Evolutionary conservation across 2,797 vertebrate genomes (phyloP), one percentile per base, ranked within the genome.

Genomic region (Remorina albescens): DNA sequence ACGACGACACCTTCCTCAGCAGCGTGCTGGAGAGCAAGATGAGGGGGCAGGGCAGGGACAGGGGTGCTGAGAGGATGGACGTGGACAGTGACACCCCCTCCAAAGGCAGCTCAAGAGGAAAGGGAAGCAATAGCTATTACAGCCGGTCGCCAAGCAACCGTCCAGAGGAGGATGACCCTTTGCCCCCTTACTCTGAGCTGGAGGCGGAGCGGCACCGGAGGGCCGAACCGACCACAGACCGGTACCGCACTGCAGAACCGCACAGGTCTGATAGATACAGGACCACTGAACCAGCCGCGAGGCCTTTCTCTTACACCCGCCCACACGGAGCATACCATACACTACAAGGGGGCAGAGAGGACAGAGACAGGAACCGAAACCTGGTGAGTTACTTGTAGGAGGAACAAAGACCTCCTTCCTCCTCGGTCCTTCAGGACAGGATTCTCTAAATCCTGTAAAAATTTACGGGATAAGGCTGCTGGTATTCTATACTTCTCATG

Each of bases 171-270:
- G 96, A 96, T 6, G 98, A 99, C 80, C 75, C 94, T 37, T 81
- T 99, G 90, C 98, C 98, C n/a, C 98, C 98, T 0, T 99, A 99
- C 93, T 96, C 95, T 0, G 98, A 97, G 93, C 74, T 50, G 25
- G 94, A 93, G 72, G 84, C 79, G 0, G 91, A 92, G 75, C 88
- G 90, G 26, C 85, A 88, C 81, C 91, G 89, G 76, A 88, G 89
- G 49, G 84, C 61, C 3, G 91, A 86, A 12, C 25, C 5, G 1
- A 65, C 53, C 26, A 1, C 74, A 2, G 88, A 92, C 12, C 75
- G 88, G 69, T 89, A 91, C 81, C 88, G 72, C 58, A 82, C 88
- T 0, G 79, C 44, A 55, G 88, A 90, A 15, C 81, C 85, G 36
- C 81, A 73, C 36, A 74, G 80, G 39, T 73, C 89, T 25, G 90